Percentiles rank a stretch among this genome's conserved stretches.
Evolutionary conservation across 1,140 invertebrate genomes (phyloP).

Genomic region (Pomacea maculata): DNA sequence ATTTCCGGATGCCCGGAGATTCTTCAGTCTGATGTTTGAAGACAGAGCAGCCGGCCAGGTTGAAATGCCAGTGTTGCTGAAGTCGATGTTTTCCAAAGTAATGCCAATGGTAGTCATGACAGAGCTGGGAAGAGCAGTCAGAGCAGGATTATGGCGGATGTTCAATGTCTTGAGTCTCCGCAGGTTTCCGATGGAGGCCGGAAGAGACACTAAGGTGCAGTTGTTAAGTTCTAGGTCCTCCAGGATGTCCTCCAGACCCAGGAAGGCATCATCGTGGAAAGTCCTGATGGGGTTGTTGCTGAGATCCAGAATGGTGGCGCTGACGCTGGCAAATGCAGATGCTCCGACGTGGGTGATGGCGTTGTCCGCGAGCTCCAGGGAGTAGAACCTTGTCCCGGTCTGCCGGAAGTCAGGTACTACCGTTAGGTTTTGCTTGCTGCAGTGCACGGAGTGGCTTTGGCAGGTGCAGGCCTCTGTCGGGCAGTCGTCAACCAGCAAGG

Average conservation of each 20-base stretch:
- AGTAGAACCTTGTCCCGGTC: not conserved
- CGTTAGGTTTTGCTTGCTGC: conserved; percentile 9
- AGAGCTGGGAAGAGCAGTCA: conserved; percentile 5
- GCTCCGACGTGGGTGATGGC: conserved; percentile 12
- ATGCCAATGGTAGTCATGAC: not conserved
- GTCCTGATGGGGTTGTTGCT: conserved; percentile 21
- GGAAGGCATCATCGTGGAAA: conserved; percentile 16
- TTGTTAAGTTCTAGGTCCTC: conserved; percentile 16
- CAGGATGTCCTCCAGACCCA: conserved; percentile 20
- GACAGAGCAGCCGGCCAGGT: conserved; percentile 6
- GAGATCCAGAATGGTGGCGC: conserved; percentile 12
- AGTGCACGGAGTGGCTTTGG: conserved; percentile 13
- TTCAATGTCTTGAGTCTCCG: conserved; percentile 2
- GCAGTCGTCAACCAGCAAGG: not conserved
- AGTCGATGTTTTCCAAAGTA: conserved; percentile 12
- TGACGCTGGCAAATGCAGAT: not conserved
- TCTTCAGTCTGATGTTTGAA: conserved; percentile 1
- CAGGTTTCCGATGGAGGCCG: conserved; percentile 4
- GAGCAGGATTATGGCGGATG: conserved; percentile 15
- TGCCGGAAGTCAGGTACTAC: conserved; percentile 6
- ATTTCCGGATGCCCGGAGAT: conserved; percentile 10
- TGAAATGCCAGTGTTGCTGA: conserved; percentile 15
- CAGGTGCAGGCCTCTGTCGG: not conserved
- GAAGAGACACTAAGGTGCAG: conserved; percentile 14
- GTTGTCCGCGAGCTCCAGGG: conserved; percentile 24